A percentile compares a stretch with the other conserved stretches of the same genome.
Evolutionary conservation across 2,888 invertebrate genomes (phyloP).

Genomic region (Sinodicranocentrus sp.): DNA sequence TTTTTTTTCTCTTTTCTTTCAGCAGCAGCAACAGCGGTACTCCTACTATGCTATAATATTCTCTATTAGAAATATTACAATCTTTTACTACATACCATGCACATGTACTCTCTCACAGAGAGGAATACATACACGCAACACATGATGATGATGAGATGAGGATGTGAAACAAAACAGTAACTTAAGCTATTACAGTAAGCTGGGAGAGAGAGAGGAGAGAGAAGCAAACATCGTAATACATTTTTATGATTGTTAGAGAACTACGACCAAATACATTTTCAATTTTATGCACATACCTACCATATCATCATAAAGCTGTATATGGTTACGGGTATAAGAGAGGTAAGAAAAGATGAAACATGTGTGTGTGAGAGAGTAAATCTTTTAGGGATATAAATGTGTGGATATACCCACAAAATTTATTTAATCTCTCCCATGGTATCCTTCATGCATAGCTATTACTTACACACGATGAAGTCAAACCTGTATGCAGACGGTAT

Average conservation of each 20-base stretch:
- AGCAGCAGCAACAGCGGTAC: conserved; percentile 30
- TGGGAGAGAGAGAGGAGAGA: neutral
- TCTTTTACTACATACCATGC: conserved; percentile 25
- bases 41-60: conserved; percentile 15
- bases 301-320: too few relatives aligned
- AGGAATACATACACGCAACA: conserved; percentile 16
- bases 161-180: conserved; percentile 39
- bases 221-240: conserved; percentile 13
- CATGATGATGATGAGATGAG: conserved; percentile 16
- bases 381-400: neutral
- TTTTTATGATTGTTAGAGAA: conserved; percentile 19
- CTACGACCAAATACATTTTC: neutral
- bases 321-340: neutral
- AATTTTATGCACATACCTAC: conserved; percentile 3
- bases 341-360: neutral
- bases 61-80: conserved; percentile 19
- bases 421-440: neutral
- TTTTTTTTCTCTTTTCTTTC: conserved; percentile 30
- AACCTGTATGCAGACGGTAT: conserved; percentile 9
- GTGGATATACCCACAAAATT: neutral
- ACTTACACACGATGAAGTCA: neutral
- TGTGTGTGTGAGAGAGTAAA: neutral
- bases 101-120: conserved; percentile 6
- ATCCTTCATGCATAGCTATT: neutral
- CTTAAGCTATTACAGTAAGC: conserved; percentile 30